A percentile compares a stretch with the other conserved stretches of the same genome.
These are phyloP conservation scores for Zaprionus davidi DNA, from an alignment of 1,140 invertebrate species.

Conservation along the genomic window DNA sequence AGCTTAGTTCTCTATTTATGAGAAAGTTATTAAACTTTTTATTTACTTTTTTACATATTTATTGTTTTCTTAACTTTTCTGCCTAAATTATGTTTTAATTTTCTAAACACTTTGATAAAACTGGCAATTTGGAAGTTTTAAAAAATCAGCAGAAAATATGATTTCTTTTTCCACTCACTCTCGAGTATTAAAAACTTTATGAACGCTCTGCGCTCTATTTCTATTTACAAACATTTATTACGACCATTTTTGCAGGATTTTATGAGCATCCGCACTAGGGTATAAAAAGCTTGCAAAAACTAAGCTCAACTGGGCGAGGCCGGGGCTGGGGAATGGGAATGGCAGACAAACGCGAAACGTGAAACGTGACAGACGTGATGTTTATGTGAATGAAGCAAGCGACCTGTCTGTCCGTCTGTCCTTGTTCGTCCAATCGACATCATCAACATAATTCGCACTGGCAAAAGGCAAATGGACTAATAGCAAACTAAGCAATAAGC, in stretches of 20 bases:
- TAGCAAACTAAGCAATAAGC: constrained; percentile 48
- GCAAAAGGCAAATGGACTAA: constrained; percentile 58
- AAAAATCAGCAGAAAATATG: background rate
- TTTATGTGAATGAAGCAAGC: constrained; percentile 59
- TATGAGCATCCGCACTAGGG: constrained; percentile 8
- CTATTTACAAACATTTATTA: constrained; percentile 9
- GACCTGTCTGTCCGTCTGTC: background rate
- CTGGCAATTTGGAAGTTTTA: background rate
- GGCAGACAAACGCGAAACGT: constrained; percentile 59
- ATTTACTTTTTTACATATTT: background rate
- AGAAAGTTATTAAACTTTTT: too few relatives aligned
- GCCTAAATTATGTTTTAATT: background rate
- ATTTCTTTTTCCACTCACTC: background rate
- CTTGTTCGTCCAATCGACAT: constrained; percentile 31
- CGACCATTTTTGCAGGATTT: background rate
- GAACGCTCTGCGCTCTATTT: background rate
- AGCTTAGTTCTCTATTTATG: too few relatives aligned
- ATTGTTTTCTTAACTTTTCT: background rate
- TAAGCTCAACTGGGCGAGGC: background rate
- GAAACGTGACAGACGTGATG: constrained; percentile 77
- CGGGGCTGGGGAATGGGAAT: constrained; percentile 4
- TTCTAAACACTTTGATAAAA: too few relatives aligned
- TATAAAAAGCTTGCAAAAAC: constrained; percentile 2
- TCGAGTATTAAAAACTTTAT: constrained; percentile 25
- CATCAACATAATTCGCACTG: constrained; percentile 48